Base-by-base conservation (phyloP, 2,113 vertebrate species). In the Lathamus discolor region DNA sequence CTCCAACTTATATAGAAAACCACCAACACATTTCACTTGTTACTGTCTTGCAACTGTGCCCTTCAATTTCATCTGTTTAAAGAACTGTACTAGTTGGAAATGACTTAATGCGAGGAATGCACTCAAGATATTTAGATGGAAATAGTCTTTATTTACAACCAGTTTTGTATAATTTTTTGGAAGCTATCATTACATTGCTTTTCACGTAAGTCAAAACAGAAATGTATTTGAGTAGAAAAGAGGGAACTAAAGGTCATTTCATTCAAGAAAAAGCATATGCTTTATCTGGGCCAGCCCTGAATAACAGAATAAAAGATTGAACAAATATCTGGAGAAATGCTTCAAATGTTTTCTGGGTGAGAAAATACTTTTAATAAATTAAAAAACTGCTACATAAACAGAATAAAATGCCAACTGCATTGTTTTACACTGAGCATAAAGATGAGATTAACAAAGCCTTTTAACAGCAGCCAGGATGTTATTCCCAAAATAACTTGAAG, bases 61-160 rank as follows among this genome's bases (percentile, higher is more conserved):
- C 22, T 91, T 86, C 69, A 43, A 80, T 90, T 92, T 83, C 5
- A 55, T 81, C 64, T 88, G 37, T 91, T 91, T 92, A 80, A 93
- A 83, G 54, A 80, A 69, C 17, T 66, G 14, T 59, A 46, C 59
- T 86, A 77, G 46, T 77, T 70, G 88, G 68, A 46, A 94, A 77
- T 59, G 37, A 67, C 63, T 66, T 88, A 66, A 74, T 27, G 7
- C 59, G 37, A 81, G 76, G 79, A 92, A 92, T 78, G 59, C 29
- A 70, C 41, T 92, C 27, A 25, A 81, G 73, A 23, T 92, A 59
- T 93, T 90, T 39, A 90, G 64, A 41, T 63, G 68, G 86, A 96
- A 88, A 94, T 70, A 85, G 61, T 62, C 37, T 88, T 92, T 94
- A 83, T 90, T 92, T 94, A 62, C 54, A 86, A 77, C 13, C 33